Evolutionary conservation across 2,888 invertebrate genomes (phyloP).

Genomic region (Chirona hameri): DNA sequence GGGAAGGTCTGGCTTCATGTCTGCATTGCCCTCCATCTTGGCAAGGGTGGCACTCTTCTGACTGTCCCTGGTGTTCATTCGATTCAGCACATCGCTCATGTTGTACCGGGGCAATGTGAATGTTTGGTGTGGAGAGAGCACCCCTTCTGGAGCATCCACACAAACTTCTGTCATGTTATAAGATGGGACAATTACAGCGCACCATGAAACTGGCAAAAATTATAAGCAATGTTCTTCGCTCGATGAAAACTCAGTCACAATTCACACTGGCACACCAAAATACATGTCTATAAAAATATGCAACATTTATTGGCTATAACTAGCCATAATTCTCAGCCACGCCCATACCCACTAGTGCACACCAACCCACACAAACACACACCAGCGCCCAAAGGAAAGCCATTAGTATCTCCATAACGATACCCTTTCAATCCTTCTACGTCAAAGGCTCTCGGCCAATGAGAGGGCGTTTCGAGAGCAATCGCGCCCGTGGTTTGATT

Average conservation of each 20-base stretch:
- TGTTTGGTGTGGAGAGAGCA: neutral
- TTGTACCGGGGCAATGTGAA: conserved; percentile 2
- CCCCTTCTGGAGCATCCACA: conserved; percentile 27
- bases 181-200: neutral
- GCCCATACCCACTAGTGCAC: neutral
- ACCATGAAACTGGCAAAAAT: neutral
- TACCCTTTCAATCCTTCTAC: too few species aligned
- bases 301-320: neutral
- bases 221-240: neutral
- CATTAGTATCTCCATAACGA: too few species aligned
- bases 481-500: too few species aligned
- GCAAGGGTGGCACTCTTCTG: conserved; percentile 13
- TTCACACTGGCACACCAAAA: neutral
- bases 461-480: too few species aligned
- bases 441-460: too few species aligned
- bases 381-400: too few species aligned
- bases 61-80: neutral
- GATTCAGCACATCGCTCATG: conserved; percentile 24
- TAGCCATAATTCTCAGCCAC: neutral
- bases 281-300: neutral
- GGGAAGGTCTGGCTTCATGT: neutral
- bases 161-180: conserved; percentile 5
- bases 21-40: neutral
- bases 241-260: neutral
- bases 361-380: too few species aligned